Evolutionary conservation across 2,888 invertebrate species (phyloP).

Genomic region (Acronicta leporina): DNA sequence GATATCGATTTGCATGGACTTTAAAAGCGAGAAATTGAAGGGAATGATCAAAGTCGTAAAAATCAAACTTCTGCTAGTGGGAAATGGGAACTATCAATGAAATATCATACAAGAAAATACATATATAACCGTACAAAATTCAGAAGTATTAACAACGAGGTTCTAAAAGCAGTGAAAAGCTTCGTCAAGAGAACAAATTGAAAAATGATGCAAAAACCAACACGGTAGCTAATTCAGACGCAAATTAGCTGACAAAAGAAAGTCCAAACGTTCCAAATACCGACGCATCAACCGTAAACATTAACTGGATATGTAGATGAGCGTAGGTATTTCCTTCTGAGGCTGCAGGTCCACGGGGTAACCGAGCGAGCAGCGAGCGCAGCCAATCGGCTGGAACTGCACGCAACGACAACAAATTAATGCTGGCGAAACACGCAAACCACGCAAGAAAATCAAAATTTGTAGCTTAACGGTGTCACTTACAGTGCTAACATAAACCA

Average conservation of each 20-base stretch:
- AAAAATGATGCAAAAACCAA: slow-evolving; percentile 15
- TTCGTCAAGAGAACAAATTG: slow-evolving; percentile 7
- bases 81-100: neutral
- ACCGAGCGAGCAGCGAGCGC: slow-evolving; percentile 56
- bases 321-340: slow-evolving; percentile 62
- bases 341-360: slow-evolving; percentile 65
- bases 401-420: slow-evolving; percentile 69
- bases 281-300: slow-evolving; percentile 65
- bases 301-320: slow-evolving; percentile 69
- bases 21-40: slow-evolving; percentile 18
- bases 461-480: slow-evolving; percentile 63
- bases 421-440: slow-evolving; percentile 70
- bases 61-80: slow-evolving; percentile 5
- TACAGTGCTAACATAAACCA: slow-evolving; percentile 15
- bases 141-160: too few species aligned
- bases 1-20: slow-evolving; percentile 16
- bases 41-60: slow-evolving; percentile 16
- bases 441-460: slow-evolving; percentile 61
- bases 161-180: too few species aligned
- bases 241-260: slow-evolving; percentile 57
- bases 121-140: too few species aligned
- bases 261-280: slow-evolving; percentile 69
- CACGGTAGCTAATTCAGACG: slow-evolving; percentile 41
- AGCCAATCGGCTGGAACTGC: slow-evolving; percentile 73
- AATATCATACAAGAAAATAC: slow-evolving; percentile 8